phyloP scores from a whole-genome alignment of 2,888 invertebrate species.

The Clivina fossor region DNA sequence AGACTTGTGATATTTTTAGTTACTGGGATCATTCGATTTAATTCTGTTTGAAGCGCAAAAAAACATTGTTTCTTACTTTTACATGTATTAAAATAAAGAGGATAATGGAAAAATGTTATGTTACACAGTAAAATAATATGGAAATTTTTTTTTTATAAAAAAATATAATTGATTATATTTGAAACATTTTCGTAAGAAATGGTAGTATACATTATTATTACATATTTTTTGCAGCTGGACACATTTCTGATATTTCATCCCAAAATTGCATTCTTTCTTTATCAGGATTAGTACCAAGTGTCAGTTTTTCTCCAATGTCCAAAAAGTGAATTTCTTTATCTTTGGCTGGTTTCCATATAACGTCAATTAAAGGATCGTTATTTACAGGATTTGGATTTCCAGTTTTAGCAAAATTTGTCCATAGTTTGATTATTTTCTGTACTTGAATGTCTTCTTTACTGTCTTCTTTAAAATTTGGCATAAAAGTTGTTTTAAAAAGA shows the following conservation, averaged over 20 bases:
- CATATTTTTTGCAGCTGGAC: slow-evolving; percentile 28
- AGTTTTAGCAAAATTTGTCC: slow-evolving; percentile 45
- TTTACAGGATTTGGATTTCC: slow-evolving; percentile 42
- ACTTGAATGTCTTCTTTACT: slow-evolving; percentile 41
- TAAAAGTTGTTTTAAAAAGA: slow-evolving; percentile 41
- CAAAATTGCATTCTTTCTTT: slow-evolving; percentile 46
- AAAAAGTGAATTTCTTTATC: slow-evolving; percentile 43
- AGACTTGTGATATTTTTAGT: too few species aligned
- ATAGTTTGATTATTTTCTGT: slow-evolving; percentile 42
- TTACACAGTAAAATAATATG: too few species aligned
- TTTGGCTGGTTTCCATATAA: slow-evolving; percentile 44
- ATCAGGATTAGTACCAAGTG: slow-evolving; percentile 43
- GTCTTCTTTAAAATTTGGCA: slow-evolving; percentile 36
- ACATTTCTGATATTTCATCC: slow-evolving; percentile 40
- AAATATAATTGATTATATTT: too few species aligned
- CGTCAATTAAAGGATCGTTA: slow-evolving; percentile 32
- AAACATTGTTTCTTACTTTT: too few species aligned
- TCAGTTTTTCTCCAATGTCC: slow-evolving; percentile 45
- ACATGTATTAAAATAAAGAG: too few species aligned
- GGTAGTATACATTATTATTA: too few species aligned
- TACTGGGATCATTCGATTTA: too few species aligned
- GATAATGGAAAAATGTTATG: too few species aligned
- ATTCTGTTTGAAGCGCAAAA: too few species aligned
- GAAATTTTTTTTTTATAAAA: too few species aligned
- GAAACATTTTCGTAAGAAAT: too few species aligned